Evolutionary conservation across 2,888 invertebrate genomes (phyloP).

Genomic region (Allacma fusca): DNA sequence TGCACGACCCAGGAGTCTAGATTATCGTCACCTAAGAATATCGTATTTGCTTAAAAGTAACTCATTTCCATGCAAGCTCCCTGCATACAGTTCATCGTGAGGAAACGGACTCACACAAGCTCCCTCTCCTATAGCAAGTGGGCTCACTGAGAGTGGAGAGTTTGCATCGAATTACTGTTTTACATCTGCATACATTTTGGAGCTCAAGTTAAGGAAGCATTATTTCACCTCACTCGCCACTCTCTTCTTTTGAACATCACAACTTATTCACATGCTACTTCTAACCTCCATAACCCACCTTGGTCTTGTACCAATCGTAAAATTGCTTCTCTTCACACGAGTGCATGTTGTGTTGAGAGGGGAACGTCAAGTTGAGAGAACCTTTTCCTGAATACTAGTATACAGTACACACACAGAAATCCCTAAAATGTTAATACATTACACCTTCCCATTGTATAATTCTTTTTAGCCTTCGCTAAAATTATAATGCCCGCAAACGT

Average conservation of each 20-base stretch:
- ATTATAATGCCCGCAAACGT: neutral
- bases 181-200: constrained; percentile 30
- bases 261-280: constrained; percentile 32
- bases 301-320: neutral
- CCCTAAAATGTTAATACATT: neutral
- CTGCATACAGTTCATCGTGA: neutral
- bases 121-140: neutral
- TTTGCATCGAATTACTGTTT: constrained; percentile 8
- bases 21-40: constrained; percentile 11
- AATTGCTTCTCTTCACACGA: neutral
- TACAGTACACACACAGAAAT: too few relatives aligned
- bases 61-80: neutral
- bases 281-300: constrained; percentile 25
- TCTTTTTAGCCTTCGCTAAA: neutral
- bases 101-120: constrained; percentile 8
- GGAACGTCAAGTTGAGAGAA: neutral
- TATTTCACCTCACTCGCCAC: constrained; percentile 34
- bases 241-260: constrained; percentile 14
- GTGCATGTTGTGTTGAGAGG: neutral
- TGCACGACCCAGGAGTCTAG: constrained; percentile 27
- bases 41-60: neutral
- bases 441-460: neutral
- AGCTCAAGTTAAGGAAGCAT: neutral
- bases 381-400: neutral
- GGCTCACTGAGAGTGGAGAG: neutral